These are phyloP conservation scores for Pseudomyrmex cubaensis DNA, from an alignment of 1,140 invertebrate species.

Conservation along the genomic window DNA sequence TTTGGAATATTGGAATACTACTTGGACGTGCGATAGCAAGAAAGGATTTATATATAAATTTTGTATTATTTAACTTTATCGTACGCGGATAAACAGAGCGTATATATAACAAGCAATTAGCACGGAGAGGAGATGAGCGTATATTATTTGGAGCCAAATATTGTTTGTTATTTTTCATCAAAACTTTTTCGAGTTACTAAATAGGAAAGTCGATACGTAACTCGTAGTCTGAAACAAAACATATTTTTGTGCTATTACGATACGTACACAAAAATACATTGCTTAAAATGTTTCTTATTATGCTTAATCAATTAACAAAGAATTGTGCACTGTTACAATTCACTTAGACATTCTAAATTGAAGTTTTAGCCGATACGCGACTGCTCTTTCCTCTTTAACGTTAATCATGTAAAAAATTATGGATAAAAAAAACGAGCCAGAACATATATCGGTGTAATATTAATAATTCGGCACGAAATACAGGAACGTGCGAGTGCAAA, in stretches of 20 bases:
- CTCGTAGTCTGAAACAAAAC: background rate
- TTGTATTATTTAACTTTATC: constrained; percentile 13
- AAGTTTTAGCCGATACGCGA: background rate
- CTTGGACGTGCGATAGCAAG: no score
- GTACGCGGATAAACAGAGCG: background rate
- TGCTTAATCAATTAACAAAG: background rate
- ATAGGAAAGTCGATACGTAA: background rate
- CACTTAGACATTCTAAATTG: background rate
- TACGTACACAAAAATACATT: background rate
- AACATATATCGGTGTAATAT: background rate
- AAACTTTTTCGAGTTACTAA: background rate
- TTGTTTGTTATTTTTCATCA: background rate
- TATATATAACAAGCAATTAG: background rate
- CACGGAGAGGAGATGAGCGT: background rate
- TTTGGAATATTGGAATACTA: background rate
- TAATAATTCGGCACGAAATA: constrained; percentile 26
- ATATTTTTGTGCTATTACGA: background rate
- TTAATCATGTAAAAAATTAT: constrained; percentile 11
- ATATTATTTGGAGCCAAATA: constrained; percentile 6
- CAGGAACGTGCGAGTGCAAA: constrained; percentile 38
- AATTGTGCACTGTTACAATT: background rate
- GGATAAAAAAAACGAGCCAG: background rate
- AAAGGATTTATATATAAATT: no score
- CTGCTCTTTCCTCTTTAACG: background rate
- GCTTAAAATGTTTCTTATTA: background rate